Evolutionary conservation across 2,888 invertebrate species (phyloP).

Genomic region (Steinernema carpocapsae): DNA sequence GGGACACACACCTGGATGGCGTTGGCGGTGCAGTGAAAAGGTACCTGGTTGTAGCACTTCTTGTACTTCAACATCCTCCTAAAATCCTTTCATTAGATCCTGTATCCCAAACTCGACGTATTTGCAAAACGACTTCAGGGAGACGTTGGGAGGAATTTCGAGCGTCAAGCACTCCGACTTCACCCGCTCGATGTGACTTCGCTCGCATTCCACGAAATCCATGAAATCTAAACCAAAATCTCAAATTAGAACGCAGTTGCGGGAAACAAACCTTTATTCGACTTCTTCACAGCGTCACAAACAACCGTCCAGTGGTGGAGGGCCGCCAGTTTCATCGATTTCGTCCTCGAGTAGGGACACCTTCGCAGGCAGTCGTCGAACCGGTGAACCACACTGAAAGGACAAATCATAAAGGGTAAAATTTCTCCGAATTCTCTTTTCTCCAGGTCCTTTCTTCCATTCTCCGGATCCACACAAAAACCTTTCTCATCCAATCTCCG

Average conservation of each 20-base stretch:
- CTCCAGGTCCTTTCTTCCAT: not conserved
- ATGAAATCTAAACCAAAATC: conserved; percentile 6
- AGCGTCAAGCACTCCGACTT: conserved; percentile 25
- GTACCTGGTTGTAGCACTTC: conserved; percentile 42
- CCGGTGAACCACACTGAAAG: conserved; percentile 42
- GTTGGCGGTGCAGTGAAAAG: conserved; percentile 41
- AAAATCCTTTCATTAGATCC: conserved; percentile 12
- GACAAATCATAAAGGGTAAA: no score
- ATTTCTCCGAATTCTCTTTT: no score
- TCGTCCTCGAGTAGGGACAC: conserved; percentile 42
- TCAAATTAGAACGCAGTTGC: not conserved
- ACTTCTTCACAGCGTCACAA: conserved; percentile 41
- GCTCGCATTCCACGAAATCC: conserved; percentile 30
- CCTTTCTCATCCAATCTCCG: not conserved
- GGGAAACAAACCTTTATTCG: conserved; percentile 41
- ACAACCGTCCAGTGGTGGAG: conserved; percentile 44
- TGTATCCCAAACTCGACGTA: not conserved
- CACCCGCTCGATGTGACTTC: conserved; percentile 9
- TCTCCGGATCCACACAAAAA: not conserved
- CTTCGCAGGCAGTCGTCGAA: conserved; percentile 40
- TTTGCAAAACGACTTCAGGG: conserved; percentile 11
- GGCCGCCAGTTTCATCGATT: conserved; percentile 39
- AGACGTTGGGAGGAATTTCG: conserved; percentile 18
- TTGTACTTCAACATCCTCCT: conserved; percentile 41
- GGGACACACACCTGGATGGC: conserved; percentile 37